Evolutionary conservation across 2,797 vertebrate species (phyloP).

Genomic region (Lycodopsis pacificus): DNA sequence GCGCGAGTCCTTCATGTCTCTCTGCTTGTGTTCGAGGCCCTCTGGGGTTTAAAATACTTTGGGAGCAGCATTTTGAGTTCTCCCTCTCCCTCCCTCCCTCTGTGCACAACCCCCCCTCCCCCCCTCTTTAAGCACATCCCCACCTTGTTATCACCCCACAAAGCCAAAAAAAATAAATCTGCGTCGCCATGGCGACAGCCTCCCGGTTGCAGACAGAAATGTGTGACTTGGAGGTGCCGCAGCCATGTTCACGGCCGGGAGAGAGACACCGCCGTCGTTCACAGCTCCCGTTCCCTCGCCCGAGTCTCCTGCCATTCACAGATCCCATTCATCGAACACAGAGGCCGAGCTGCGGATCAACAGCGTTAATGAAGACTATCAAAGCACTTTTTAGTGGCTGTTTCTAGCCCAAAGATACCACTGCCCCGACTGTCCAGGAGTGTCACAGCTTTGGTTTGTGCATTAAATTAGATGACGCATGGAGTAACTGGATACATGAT

Average conservation of each 20-base stretch:
- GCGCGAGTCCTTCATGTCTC: conserved; percentile 15
- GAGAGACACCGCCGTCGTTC: conserved; percentile 53
- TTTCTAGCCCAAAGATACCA: conserved; percentile 18
- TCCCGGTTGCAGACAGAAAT: conserved; percentile 66
- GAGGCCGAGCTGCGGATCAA: conserved; percentile 37
- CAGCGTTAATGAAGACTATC: conserved; percentile 49
- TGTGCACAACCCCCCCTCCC: conserved; percentile 39
- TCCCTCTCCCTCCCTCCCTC: conserved; percentile 40
- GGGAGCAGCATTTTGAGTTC: conserved; percentile 59
- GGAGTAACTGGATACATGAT: conserved; percentile 44
- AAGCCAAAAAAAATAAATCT: conserved; percentile 71
- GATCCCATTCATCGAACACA: conserved; percentile 54
- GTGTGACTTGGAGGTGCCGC: conserved; percentile 76
- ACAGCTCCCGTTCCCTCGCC: conserved; percentile 40
- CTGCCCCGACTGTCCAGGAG: conserved; percentile 6
- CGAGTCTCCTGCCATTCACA: conserved; percentile 6
- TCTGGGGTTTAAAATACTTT: conserved; percentile 55
- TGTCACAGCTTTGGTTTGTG: conserved; percentile 36
- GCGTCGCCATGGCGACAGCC: conserved; percentile 81
- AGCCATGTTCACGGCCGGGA: conserved; percentile 69
- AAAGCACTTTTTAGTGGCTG: conserved; percentile 14
- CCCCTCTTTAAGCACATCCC: conserved; percentile 66
- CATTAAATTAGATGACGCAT: conserved; percentile 32
- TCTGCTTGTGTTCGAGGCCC: conserved; percentile 40
- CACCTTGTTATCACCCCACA: conserved; percentile 82